phyloP scores from a whole-genome alignment of 2,113 vertebrate genomes.

The Sialia sialis region DNA sequence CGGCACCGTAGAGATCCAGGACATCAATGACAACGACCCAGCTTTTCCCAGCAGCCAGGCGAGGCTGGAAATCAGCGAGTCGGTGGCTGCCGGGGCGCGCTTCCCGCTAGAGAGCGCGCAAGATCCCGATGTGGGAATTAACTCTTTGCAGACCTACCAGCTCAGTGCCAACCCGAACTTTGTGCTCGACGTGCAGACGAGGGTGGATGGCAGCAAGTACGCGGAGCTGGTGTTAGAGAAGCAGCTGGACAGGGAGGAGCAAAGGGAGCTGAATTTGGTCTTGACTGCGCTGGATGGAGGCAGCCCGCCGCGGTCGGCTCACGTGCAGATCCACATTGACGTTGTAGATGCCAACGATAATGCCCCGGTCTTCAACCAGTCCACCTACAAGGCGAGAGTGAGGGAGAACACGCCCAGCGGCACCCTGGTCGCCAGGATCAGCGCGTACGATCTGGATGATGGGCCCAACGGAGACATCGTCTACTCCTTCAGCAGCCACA shows the following conservation, averaged over 20 bases:
- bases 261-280: constrained; percentile 60
- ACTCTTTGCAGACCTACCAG: constrained; percentile 79
- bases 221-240: constrained; percentile 74
- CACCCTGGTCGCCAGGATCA: constrained; percentile 61
- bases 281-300: constrained; percentile 75
- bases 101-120: constrained; percentile 82
- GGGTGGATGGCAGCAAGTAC: constrained; percentile 74
- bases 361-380: constrained; percentile 72
- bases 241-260: constrained; percentile 72
- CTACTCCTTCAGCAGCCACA: constrained; percentile 78
- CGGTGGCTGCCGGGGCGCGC: constrained; percentile 68
- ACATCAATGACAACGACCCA: constrained; percentile 83
- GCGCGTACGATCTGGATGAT: constrained; percentile 76
- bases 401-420: constrained; percentile 63
- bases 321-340: constrained; percentile 60
- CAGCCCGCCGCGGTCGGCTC: constrained; percentile 65
- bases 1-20: constrained; percentile 76
- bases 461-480: constrained; percentile 77
- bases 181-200: constrained; percentile 71
- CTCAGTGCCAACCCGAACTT: constrained; percentile 77
- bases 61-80: constrained; percentile 78
- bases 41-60: constrained; percentile 71
- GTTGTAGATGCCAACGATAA: constrained; percentile 79
- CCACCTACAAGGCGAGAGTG: constrained; percentile 68
- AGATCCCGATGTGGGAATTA: constrained; percentile 79